phyloP scores from a whole-genome alignment of 2,797 vertebrate genomes.

The Karalla daura region DNA sequence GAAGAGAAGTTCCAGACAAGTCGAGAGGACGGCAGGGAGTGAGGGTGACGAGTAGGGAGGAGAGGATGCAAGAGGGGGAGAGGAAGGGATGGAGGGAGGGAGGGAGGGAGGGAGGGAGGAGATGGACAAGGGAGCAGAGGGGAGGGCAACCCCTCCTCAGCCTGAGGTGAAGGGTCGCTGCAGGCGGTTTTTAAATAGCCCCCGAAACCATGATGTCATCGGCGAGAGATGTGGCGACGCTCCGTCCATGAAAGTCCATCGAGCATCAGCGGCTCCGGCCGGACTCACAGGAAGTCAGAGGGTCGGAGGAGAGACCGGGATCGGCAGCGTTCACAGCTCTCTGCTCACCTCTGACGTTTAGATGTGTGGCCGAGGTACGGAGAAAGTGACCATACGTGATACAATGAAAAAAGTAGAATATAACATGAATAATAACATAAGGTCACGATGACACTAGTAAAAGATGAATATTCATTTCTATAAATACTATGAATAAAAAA shows the following conservation, averaged over 20 bases:
- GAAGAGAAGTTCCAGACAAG: slow-evolving; percentile 6
- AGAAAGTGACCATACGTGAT: too few relatives aligned
- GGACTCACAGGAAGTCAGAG: slow-evolving; percentile 32
- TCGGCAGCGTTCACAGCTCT: not conserved
- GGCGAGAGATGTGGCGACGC: slow-evolving; percentile 33
- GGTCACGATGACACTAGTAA: too few relatives aligned
- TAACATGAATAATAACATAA: too few relatives aligned
- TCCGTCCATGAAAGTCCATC: slow-evolving; percentile 47
- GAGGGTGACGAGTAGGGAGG: slow-evolving; percentile 34
- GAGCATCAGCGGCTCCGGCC: slow-evolving; percentile 36
- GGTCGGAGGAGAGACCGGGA: slow-evolving; percentile 5
- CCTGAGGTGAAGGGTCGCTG: slow-evolving; percentile 57
- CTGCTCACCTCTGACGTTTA: not conserved
- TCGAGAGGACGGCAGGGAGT: slow-evolving; percentile 5
- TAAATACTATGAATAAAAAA: too few relatives aligned
- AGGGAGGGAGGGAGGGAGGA: slow-evolving; percentile 11
- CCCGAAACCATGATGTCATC: slow-evolving; percentile 75
- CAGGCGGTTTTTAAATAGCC: slow-evolving; percentile 75
- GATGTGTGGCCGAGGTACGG: not conserved
- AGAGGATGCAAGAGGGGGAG: slow-evolving; percentile 17
- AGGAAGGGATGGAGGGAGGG: slow-evolving; percentile 17
- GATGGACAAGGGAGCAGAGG: slow-evolving; percentile 20
- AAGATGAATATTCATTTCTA: too few relatives aligned
- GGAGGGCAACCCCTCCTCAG: slow-evolving; percentile 61
- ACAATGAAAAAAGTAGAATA: too few relatives aligned